phyloP scores from a whole-genome alignment of 2,797 vertebrate species.

The Channallabes apus region DNA sequence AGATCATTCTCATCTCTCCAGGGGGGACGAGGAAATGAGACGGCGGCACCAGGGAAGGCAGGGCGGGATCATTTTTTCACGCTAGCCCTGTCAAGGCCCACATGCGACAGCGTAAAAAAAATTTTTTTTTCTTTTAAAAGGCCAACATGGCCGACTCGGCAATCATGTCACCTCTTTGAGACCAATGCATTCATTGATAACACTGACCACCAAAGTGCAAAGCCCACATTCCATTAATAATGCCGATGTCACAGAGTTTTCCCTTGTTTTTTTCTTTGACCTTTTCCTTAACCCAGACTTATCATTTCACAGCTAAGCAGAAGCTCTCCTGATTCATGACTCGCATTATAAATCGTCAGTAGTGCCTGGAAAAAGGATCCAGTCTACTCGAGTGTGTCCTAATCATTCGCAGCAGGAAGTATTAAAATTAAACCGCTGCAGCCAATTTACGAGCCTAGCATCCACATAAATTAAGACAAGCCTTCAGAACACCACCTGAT shows the following conservation, averaged over 20 bases:
- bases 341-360: conserved; percentile 44
- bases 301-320: conserved; percentile 20
- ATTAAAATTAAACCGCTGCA: conserved; percentile 72
- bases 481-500: conserved; percentile 63
- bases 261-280: neutral
- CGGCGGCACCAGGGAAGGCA: conserved; percentile 74
- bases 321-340: conserved; percentile 42
- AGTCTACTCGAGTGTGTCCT: conserved; percentile 51
- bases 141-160: neutral
- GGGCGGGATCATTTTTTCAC: conserved; percentile 66
- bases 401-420: conserved; percentile 72
- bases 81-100: conserved; percentile 60
- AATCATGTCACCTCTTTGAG: neutral
- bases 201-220: neutral
- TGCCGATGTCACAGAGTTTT: neutral
- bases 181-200: neutral
- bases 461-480: conserved; percentile 70
- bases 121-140: no score
- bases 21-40: conserved; percentile 73
- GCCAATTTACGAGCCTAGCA: conserved; percentile 67
- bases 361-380: conserved; percentile 42
- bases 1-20: conserved; percentile 59
- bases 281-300: conserved; percentile 26
- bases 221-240: neutral
- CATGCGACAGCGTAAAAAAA: conserved; percentile 47